Conservation (phyloP, 2,113 vertebrate genomes). For the Chaetorhynchus papuensis region DNA sequence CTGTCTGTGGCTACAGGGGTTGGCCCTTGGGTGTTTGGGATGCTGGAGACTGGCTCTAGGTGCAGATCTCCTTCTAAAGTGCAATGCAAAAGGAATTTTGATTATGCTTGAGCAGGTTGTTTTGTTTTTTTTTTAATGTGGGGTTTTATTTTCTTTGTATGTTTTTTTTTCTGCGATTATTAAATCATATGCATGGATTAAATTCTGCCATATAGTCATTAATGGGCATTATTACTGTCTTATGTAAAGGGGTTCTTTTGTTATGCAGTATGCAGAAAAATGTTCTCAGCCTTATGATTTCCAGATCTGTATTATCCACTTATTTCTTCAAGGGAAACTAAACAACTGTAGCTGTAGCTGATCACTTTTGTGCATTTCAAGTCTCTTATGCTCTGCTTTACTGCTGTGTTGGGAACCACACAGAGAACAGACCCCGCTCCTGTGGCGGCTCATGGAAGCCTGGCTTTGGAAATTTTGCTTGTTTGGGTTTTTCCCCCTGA, state of each 20-base stretch:
- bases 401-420: not conserved
- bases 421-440: not conserved
- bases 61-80: slow-evolving; percentile 68
- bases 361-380: slow-evolving; percentile 31
- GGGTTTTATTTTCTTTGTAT: slow-evolving; percentile 72
- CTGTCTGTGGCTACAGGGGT: not conserved
- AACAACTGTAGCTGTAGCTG: slow-evolving; percentile 32
- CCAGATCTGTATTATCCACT: slow-evolving; percentile 68
- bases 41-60: slow-evolving; percentile 8
- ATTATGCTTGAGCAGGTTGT: slow-evolving; percentile 76
- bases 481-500: no score
- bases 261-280: slow-evolving; percentile 80
- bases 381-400: not conserved
- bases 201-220: slow-evolving; percentile 85
- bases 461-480: not conserved
- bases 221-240: slow-evolving; percentile 91
- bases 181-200: slow-evolving; percentile 88
- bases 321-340: slow-evolving; percentile 73
- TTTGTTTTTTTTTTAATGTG: slow-evolving; percentile 43
- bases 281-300: slow-evolving; percentile 75
- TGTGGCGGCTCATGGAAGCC: not conserved
- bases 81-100: slow-evolving; percentile 83
- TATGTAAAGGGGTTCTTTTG: slow-evolving; percentile 78
- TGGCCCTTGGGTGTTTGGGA: slow-evolving; percentile 50
- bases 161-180: slow-evolving; percentile 72